phyloP scores from a whole-genome alignment of 2,797 vertebrate genomes.

The Alauda arvensis region DNA sequence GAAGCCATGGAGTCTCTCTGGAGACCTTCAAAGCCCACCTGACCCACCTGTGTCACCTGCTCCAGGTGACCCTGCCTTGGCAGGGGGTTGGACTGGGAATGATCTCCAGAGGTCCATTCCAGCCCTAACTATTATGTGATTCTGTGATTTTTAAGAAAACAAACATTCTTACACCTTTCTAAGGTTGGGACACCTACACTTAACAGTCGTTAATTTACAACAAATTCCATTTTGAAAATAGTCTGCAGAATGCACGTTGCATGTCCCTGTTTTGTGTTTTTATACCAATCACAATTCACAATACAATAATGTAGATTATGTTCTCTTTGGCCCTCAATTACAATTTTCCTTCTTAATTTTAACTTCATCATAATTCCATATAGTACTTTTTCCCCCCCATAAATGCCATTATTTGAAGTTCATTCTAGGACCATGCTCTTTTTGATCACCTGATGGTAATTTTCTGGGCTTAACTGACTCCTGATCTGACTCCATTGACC shows the following conservation, averaged over 20 bases:
- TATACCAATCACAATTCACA: background rate
- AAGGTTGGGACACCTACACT: background rate
- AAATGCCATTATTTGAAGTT: background rate
- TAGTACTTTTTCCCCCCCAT: background rate
- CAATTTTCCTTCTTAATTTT: background rate
- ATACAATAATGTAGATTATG: background rate
- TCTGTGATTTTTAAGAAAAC: background rate
- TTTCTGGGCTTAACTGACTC: background rate
- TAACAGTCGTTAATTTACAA: conserved; percentile 7
- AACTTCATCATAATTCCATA: background rate
- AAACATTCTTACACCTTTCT: background rate
- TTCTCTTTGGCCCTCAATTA: background rate
- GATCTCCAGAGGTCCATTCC: background rate
- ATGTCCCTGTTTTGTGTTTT: background rate
- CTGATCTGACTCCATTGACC: background rate
- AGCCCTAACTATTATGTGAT: background rate
- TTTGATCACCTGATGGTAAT: background rate
- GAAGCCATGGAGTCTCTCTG: background rate
- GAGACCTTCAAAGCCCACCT: background rate
- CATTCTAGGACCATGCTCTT: background rate
- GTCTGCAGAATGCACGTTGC: background rate
- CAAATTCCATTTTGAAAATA: conserved; percentile 2
- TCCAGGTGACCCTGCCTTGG: background rate
- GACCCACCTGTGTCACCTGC: background rate
- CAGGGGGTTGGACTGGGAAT: background rate